Evolutionary conservation across 2,888 invertebrate species (phyloP).

Genomic region (Eledone cirrhosa): DNA sequence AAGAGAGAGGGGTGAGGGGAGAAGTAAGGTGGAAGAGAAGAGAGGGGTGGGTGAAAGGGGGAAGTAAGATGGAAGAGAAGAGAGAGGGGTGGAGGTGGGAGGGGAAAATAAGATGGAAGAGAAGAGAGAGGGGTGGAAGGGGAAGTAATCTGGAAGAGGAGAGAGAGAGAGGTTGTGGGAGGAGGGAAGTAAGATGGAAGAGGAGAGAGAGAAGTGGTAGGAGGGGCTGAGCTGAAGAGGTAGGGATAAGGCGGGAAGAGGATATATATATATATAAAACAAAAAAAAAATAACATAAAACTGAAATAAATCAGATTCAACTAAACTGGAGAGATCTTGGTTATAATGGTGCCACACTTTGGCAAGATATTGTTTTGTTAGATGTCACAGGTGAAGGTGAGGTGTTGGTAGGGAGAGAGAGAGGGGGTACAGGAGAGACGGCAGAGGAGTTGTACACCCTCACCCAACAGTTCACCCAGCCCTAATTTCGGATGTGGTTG

Average conservation of each 20-base stretch:
- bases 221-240: background rate
- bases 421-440: background rate
- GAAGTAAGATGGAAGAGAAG: constrained; percentile 21
- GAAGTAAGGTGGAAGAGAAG: background rate
- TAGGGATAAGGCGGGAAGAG: background rate
- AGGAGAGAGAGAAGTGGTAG: constrained; percentile 15
- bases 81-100: constrained; percentile 11
- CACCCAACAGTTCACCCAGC: no score
- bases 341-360: no score
- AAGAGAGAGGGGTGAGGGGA: constrained; percentile 44
- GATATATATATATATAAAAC: no score
- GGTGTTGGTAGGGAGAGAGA: background rate
- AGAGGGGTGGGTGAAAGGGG: constrained; percentile 9
- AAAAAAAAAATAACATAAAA: no score
- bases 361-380: constrained; percentile 9
- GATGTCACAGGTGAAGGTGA: constrained; percentile 11
- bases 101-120: constrained; percentile 34
- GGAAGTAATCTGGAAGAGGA: constrained; percentile 51
- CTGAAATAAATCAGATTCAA: no score
- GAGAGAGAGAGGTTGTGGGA: background rate
- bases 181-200: background rate
- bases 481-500: no score
- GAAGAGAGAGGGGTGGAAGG: constrained; percentile 37
- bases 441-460: background rate
- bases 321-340: no score